phyloP scores from a whole-genome alignment of 92 coral and sea anemone species.

The Palythoa caribaeorum region DNA sequence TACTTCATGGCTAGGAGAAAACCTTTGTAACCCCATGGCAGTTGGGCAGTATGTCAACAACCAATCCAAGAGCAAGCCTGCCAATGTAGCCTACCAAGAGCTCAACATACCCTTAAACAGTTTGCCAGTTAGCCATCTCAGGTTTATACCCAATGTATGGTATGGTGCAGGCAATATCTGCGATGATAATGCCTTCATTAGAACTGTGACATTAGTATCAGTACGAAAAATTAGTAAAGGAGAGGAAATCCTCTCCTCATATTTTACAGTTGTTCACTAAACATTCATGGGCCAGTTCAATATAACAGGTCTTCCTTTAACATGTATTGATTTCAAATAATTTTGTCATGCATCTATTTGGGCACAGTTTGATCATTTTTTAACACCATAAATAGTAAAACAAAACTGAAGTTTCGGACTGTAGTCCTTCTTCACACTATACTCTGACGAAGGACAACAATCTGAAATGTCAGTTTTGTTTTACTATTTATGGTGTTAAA shows the following conservation, averaged over 20 bases:
- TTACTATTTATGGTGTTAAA: too few relatives aligned
- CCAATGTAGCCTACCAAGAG: conserved; percentile 95
- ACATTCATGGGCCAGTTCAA: background rate
- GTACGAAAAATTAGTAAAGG: conserved; percentile 72
- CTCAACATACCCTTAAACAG: conserved; percentile 69
- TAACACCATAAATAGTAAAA: too few relatives aligned
- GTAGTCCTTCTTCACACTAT: too few relatives aligned
- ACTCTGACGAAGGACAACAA: too few relatives aligned
- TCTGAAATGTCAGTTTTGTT: too few relatives aligned
- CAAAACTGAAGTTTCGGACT: too few relatives aligned
- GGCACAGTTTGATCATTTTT: too few relatives aligned
- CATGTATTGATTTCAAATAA: background rate
- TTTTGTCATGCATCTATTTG: too few relatives aligned
- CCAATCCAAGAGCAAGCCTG: conserved; percentile 73
- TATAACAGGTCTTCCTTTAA: background rate
- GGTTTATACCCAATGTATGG: conserved; percentile 93
- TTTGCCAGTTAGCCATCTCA: conserved; percentile 74
- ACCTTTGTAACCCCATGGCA: conserved; percentile 78
- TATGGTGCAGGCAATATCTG: conserved; percentile 83
- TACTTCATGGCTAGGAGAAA: conserved; percentile 74
- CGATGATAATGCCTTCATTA: conserved; percentile 67
- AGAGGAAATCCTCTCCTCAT: conserved; percentile 95
- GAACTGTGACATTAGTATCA: conserved; percentile 89
- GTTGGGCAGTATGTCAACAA: conserved; percentile 97
- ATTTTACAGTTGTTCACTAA: conserved; percentile 90